These are phyloP conservation scores for Drosophila mulleri DNA, from an alignment of 2,888 invertebrate genomes.

Conservation along the genomic window DNA sequence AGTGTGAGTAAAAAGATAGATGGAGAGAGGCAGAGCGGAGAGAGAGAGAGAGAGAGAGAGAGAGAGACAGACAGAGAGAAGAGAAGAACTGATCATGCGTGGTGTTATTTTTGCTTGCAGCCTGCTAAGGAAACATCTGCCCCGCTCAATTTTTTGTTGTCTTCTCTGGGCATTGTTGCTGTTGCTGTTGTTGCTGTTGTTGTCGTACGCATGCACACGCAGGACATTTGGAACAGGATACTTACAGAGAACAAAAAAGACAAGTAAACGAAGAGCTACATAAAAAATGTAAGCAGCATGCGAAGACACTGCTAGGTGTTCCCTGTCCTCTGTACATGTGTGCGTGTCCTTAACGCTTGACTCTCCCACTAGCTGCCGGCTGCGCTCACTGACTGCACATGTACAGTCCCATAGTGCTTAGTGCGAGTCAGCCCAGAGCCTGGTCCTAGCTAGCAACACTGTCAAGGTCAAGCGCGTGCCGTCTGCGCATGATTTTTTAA, in stretches of 20 bases:
- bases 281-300: conserved; percentile 50
- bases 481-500: conserved; percentile 66
- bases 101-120: conserved; percentile 74
- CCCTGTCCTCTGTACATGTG: conserved; percentile 23
- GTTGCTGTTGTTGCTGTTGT: conserved; percentile 36
- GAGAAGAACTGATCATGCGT: conserved; percentile 74
- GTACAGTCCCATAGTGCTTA: conserved; percentile 29
- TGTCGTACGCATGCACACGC: conserved; percentile 65
- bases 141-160: conserved; percentile 73
- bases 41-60: not conserved
- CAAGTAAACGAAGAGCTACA: conserved; percentile 52
- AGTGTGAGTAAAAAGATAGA: not conserved
- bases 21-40: too few relatives aligned
- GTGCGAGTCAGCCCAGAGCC: conserved; percentile 19
- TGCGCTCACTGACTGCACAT: conserved; percentile 13
- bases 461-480: conserved; percentile 77
- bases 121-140: conserved; percentile 79
- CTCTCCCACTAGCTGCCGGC: conserved; percentile 52
- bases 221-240: conserved; percentile 72
- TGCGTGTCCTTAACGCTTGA: conserved; percentile 38
- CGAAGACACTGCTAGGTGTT: conserved; percentile 44
- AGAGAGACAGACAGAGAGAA: conserved; percentile 1
- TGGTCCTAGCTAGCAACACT: conserved; percentile 66
- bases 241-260: conserved; percentile 52
- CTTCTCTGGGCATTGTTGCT: conserved; percentile 47